Conservation (phyloP, 2,113 vertebrate genomes). For the Zingel zingel region DNA sequence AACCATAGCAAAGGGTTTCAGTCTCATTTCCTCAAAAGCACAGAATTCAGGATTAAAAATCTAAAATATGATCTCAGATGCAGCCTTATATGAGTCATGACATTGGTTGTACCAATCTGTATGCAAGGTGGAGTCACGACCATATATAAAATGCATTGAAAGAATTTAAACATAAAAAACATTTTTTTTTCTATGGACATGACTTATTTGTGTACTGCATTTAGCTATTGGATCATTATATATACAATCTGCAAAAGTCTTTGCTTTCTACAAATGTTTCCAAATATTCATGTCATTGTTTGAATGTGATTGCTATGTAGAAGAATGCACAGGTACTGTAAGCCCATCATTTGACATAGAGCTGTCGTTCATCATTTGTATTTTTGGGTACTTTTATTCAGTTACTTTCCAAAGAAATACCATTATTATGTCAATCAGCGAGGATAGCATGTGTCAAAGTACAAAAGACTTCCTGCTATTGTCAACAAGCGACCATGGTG, state of each 20-base stretch:
- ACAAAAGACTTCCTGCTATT: constrained; percentile 6
- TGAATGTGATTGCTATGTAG: not conserved
- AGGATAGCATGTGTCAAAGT: not conserved
- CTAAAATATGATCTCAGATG: not conserved
- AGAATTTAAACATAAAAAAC: no score
- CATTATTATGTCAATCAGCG: not conserved
- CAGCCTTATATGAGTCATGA: not conserved
- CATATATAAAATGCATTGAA: no score
- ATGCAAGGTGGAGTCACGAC: not conserved
- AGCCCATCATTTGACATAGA: not conserved
- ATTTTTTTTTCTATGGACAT: no score
- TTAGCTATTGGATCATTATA: not conserved
- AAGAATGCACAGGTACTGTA: not conserved
- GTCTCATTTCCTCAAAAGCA: not conserved
- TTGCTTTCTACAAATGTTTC: not conserved
- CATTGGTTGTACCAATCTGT: not conserved
- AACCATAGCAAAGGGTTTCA: not conserved
- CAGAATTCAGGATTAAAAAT: not conserved
- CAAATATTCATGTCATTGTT: not conserved
- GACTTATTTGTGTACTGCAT: not conserved
- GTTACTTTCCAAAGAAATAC: not conserved
- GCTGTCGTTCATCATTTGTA: not conserved
- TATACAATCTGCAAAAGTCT: not conserved
- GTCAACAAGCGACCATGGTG: not conserved
- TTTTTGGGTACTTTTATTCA: not conserved